Percentiles rank a stretch among this genome's conserved stretches.
Evolutionary conservation across 2,888 invertebrate species (phyloP).

Genomic region (Celastrina argiolus): DNA sequence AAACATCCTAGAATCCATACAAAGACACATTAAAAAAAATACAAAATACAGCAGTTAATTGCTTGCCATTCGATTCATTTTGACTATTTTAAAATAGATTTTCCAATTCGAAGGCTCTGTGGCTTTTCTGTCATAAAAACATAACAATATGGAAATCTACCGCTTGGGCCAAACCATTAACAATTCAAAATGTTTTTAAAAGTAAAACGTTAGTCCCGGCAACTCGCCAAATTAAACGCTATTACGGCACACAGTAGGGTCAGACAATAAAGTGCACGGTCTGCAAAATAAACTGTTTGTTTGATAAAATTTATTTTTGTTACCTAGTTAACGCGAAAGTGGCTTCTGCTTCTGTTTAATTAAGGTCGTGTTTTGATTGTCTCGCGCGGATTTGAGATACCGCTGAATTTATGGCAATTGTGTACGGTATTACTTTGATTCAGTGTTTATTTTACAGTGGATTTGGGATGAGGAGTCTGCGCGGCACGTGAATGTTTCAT

Average conservation of each 20-base stretch:
- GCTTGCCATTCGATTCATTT: too few species aligned
- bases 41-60: too few species aligned
- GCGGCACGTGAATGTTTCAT: too few species aligned
- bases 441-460: conserved; percentile 23
- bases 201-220: conserved; percentile 1
- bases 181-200: conserved; percentile 12
- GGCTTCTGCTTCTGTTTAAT: neutral
- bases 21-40: too few species aligned
- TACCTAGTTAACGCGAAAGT: neutral
- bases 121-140: neutral
- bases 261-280: conserved; percentile 12
- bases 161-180: neutral
- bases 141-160: neutral
- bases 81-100: too few species aligned
- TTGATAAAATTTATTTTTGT: conserved; percentile 15
- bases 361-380: neutral
- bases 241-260: conserved; percentile 3
- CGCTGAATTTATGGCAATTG: neutral
- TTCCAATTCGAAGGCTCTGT: too few species aligned
- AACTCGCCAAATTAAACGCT: conserved; percentile 14
- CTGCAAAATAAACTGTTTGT: conserved; percentile 9
- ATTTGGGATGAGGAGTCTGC: neutral
- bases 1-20: too few species aligned
- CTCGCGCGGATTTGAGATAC: neutral
- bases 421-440: conserved; percentile 24